Evolutionary conservation across 2,113 vertebrate species (phyloP), one percentile per base, ranked within the genome.

Genomic region (Apeltes quadracus): DNA sequence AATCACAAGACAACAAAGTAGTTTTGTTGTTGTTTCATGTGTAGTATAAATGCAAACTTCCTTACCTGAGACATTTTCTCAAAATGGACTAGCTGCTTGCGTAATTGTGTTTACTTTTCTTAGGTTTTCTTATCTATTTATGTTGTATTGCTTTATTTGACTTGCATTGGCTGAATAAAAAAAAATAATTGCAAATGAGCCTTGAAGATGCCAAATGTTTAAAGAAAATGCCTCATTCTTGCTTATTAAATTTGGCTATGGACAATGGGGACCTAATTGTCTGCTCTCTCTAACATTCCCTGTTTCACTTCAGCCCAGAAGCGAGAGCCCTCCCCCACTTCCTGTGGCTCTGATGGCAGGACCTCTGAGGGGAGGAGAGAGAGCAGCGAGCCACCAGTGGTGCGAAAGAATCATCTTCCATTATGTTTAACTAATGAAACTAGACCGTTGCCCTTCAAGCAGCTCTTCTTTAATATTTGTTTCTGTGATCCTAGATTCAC

Each of bases 361-460:
- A 71, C 75, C 68, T 94, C 93, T 71, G 97, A 98, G 43, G 53
- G 81, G 63, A 95, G 84, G 67, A 94, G 90, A 88, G 96, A 96
- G 38, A 88, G 61, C 29, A 89, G 20, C 11, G 95, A 96, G 63
- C 89, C 91, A 27, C 75, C 95, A 76, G 85, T 91, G 94, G 98
- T 99, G 92, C 96, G 95, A 75, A n/a, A 56, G 14, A 3, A 29
- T 67, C 22, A 43, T 68, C 50, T 15, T 61, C 1, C 50, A 7
- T 55, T 18, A 16, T 34, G 12, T 58, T 23, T 71, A 57, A 59
- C 8, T 16, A 39, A 57, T 57, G 2, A 71, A 54, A 74, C 2
- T 7, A 6, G 7, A 36, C 36, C 22, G 18, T 9, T 12, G 15
- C 0, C 1, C 3, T 41, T 0, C 15, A 55, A 23, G 25, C 39